Base-by-base conservation (phyloP, 1,140 invertebrate genomes). In the Temnothorax longispinosus region DNA sequence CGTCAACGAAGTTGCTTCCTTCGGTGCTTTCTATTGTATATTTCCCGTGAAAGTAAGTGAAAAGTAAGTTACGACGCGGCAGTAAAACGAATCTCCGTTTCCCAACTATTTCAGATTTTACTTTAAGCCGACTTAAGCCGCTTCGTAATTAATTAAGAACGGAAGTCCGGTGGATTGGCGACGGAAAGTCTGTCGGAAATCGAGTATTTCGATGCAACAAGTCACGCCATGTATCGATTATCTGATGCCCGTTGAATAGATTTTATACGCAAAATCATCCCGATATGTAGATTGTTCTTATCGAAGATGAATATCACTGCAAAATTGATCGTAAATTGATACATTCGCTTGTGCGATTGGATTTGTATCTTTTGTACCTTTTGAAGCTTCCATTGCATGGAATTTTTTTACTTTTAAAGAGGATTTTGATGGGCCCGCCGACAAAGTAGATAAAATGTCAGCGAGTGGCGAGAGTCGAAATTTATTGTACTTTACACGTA, bases 61-160 rank as follows among this genome's bases (percentile, higher is more conserved):
- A 78, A 65, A 54, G 15, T 8, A 15, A 32, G 18, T 5, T 21
- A 56, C 47, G 44, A 60, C 18, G 38, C 15, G 18, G 21, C 8
- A 41, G 15, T 62, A 65, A 74, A 35, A 60, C 18, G 32, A 8
- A 52, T 74, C 58, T 65, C 11, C 15, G 35, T 32, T 85, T 89
- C 38, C 27, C 50, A 65, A 35, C 52, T 78, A 54, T 44, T 75
- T 62, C n/a, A 47, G 87, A 88, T 77, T 78, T 56, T 38, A 71
- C 41, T 72, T 67, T 77, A 74, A 78, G 75, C 72, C 44, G 65
- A 47, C 58, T 77, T 85, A 81, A 90, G 69, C 56, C 52, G n/a
- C 27, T 35, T 21, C 52, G 50, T 65, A 74, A 35, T 85, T 87
- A 89, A 90, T 85, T 76, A 62, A 89, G 58, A 78, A 50, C 41